phyloP scores from a whole-genome alignment of 2,113 vertebrate species.

The Propithecus coquereli region DNA sequence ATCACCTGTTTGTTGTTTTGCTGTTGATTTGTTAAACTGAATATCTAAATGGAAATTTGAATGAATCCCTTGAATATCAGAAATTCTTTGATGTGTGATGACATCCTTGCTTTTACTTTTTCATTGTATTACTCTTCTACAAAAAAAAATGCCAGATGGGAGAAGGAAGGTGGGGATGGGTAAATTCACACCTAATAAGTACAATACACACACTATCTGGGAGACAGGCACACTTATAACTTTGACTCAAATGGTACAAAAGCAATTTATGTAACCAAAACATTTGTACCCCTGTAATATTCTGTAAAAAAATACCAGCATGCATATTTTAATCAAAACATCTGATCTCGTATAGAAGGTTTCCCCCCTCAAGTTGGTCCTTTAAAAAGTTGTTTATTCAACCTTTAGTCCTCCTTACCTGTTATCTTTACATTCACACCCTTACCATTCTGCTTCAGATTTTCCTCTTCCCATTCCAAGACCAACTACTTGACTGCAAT shows the following conservation, averaged over 20 bases:
- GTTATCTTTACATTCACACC: slow-evolving; percentile 38
- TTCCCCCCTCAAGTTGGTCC: not conserved
- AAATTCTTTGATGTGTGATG: slow-evolving; percentile 5
- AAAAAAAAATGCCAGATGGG: too few species aligned
- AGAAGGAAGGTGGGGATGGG: too few species aligned
- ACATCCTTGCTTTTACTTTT: not conserved
- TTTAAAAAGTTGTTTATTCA: not conserved
- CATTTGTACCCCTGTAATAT: too few species aligned
- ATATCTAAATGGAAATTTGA: slow-evolving; percentile 3
- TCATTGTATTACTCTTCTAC: not conserved
- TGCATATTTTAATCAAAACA: slow-evolving; percentile 18
- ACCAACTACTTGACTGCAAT: not conserved
- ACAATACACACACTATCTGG: too few species aligned
- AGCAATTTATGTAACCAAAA: too few species aligned
- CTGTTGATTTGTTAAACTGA: slow-evolving; percentile 26
- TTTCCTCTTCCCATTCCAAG: not conserved
- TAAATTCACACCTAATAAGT: too few species aligned
- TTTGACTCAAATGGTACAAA: too few species aligned
- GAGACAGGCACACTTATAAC: too few species aligned
- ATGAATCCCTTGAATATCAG: slow-evolving; percentile 29
- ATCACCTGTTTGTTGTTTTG: slow-evolving; percentile 38
- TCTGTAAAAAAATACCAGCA: not conserved
- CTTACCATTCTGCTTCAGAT: not conserved
- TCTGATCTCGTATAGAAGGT: not conserved
- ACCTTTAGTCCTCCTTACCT: not conserved